A percentile compares a stretch with the other conserved stretches of the same genome.
Conservation (phyloP, 2,113 vertebrate genomes). For the Bettongia penicillata region DNA sequence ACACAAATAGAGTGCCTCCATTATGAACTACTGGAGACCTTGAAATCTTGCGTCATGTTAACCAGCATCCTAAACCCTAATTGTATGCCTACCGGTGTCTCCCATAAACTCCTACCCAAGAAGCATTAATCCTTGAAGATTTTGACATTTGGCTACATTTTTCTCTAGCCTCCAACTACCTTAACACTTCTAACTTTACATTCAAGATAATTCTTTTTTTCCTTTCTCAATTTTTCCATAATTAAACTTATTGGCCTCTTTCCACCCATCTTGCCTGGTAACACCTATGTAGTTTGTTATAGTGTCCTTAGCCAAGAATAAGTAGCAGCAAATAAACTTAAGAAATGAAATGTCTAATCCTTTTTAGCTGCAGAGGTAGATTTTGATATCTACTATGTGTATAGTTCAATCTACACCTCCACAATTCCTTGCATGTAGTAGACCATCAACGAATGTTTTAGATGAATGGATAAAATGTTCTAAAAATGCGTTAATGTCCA, state of each 20-base stretch:
- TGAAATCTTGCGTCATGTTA: slow-evolving; percentile 12
- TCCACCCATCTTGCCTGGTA: slow-evolving; percentile 34
- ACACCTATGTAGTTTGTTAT: slow-evolving; percentile 54
- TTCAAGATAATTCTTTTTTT: background rate
- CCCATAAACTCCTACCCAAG: background rate
- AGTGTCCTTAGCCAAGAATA: slow-evolving; percentile 8
- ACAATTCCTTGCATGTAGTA: background rate
- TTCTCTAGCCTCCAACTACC: slow-evolving; percentile 20
- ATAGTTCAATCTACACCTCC: background rate
- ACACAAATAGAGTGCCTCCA: background rate
- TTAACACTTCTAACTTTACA: background rate
- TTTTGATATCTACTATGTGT: background rate
- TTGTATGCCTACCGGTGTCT: background rate
- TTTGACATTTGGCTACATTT: slow-evolving; percentile 50
- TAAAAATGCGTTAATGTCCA: slow-evolving; percentile 10
- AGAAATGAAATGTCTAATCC: slow-evolving; percentile 26
- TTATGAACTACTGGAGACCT: slow-evolving; percentile 13
- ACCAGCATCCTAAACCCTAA: background rate
- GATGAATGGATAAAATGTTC: slow-evolving; percentile 2
- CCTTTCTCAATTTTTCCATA: background rate
- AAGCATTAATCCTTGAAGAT: slow-evolving; percentile 17
- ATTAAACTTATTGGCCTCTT: slow-evolving; percentile 38
- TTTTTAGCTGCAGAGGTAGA: background rate
- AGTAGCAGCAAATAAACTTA: slow-evolving; percentile 30
- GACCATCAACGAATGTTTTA: background rate